phyloP scores from a whole-genome alignment of 2,888 invertebrate species.

The Drosophila pseudotalamancana region DNA sequence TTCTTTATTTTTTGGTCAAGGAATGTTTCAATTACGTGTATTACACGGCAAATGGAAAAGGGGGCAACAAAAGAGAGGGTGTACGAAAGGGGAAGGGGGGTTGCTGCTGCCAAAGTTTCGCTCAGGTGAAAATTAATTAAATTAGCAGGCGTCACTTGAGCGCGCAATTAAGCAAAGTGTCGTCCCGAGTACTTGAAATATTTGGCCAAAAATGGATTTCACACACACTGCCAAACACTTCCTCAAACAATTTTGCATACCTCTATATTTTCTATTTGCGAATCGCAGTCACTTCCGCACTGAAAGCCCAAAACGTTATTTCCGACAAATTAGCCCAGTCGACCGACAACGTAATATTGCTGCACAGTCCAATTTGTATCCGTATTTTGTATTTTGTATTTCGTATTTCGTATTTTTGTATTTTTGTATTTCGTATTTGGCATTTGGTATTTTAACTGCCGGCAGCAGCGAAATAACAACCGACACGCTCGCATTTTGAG shows the following conservation, averaged over 20 bases:
- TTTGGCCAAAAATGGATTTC: slow-evolving; percentile 45
- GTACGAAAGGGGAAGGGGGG: not conserved
- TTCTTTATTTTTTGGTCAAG: slow-evolving; percentile 65
- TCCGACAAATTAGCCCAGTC: slow-evolving; percentile 79
- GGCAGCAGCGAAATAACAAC: slow-evolving; percentile 52
- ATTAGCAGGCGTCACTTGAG: slow-evolving; percentile 75
- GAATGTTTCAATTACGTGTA: slow-evolving; percentile 79
- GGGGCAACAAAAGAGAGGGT: slow-evolving; percentile 5
- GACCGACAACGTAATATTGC: slow-evolving; percentile 66
- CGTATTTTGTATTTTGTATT: slow-evolving; percentile 8
- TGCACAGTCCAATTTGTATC: slow-evolving; percentile 16
- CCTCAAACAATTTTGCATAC: slow-evolving; percentile 49
- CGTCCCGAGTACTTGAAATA: slow-evolving; percentile 64
- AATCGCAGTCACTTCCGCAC: slow-evolving; percentile 53
- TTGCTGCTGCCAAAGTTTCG: slow-evolving; percentile 47
- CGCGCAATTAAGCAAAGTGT: slow-evolving; percentile 76
- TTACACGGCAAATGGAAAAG: slow-evolving; percentile 41
- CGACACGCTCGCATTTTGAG: slow-evolving; percentile 61
- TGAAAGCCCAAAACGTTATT: slow-evolving; percentile 70
- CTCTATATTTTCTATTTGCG: not conserved
- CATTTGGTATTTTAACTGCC: slow-evolving; percentile 46
- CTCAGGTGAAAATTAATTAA: slow-evolving; percentile 78
- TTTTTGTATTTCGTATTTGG: too few relatives aligned
- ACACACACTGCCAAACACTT: not conserved
- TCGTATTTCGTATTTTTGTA: too few relatives aligned